These are phyloP conservation scores for Ectropis grisescens DNA, from an alignment of 1,140 invertebrate species.

Conservation along the genomic window DNA sequence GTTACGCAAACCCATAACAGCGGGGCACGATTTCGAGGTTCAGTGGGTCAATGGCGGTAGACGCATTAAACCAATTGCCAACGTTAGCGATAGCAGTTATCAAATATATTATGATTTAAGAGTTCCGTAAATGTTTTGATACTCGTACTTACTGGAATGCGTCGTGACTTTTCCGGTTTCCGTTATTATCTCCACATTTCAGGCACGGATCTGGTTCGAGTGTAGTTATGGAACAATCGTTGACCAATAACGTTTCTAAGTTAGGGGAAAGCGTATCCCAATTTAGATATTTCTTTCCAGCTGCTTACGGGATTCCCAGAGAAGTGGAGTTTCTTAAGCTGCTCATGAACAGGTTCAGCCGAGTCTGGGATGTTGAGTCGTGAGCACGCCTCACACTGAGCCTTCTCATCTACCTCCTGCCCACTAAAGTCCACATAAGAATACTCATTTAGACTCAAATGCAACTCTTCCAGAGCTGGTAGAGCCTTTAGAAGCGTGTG, in stretches of 20 bases:
- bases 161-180: conserved; percentile 55
- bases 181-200: conserved; percentile 49
- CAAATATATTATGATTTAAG: conserved; percentile 5
- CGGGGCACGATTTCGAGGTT: conserved; percentile 13
- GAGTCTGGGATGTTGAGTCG: conserved; percentile 69
- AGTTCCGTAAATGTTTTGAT: too few species aligned
- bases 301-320: conserved; percentile 85
- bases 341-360: conserved; percentile 75
- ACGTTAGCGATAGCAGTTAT: conserved; percentile 2
- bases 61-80: conserved; percentile 8
- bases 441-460: conserved; percentile 91
- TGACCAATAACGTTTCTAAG: conserved; percentile 85
- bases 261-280: conserved; percentile 89
- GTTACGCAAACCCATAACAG: conserved; percentile 1
- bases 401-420: conserved; percentile 38
- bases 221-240: conserved; percentile 84
- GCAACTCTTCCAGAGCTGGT: conserved; percentile 88
- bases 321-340: conserved; percentile 84
- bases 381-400: conserved; percentile 42
- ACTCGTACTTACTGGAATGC: conserved; percentile 53
- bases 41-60: conserved; percentile 34
- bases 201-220: conserved; percentile 69
- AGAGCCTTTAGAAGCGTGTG: conserved; percentile 80
- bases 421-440: conserved; percentile 74
- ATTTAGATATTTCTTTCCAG: conserved; percentile 86